Evolutionary conservation across 2,797 vertebrate species (phyloP), one percentile per base, ranked within the genome.

Genomic region (Allobates femoralis): DNA sequence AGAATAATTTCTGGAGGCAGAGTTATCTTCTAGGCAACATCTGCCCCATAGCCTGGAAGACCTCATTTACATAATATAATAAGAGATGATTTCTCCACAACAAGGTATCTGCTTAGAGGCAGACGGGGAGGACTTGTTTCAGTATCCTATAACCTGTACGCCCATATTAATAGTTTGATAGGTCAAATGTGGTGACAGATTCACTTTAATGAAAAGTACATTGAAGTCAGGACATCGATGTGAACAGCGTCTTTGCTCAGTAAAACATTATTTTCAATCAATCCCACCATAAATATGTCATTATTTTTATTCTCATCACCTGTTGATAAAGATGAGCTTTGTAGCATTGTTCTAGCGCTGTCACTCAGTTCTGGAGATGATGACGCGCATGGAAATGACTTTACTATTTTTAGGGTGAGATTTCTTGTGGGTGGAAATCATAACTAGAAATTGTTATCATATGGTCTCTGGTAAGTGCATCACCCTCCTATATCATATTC

Each of bases 391-490:
- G n/a, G 56, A 58, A 74, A 73, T 74, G 8, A 74, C 23, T 19
- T 18, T 10, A 37, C 30, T 83, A 83, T 83, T 83, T 56, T 73
- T 73, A 73, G 66, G 55, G 53, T 56, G 50, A 5, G 73, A 66
- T 64, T 77, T 83, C 11, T 18, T 58, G 81, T 74, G 56, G 81
- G 81, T 41, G 74, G 46, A 50, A 76, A 84, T 21, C 41, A 84
- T 64, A 58, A 76, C 71, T 41, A 34, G 53, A 55, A 73, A 83
- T 8, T 46, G 32, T 64, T 32, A 62, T 76, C 71, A 62, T 76
- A 62, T 84, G 53, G 60, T 84, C 81, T 84, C 15, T 62, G 32
- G 55, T 30, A 76, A 58, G 30, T 83, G 30, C 56, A 30, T 67
- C 53, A 55, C 53, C 53, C 41, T 11, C 55, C 80, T 28, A 53